These are phyloP conservation scores for Argyrosomus japonicus DNA, from an alignment of 2,113 vertebrate genomes.

Conservation along the genomic window DNA sequence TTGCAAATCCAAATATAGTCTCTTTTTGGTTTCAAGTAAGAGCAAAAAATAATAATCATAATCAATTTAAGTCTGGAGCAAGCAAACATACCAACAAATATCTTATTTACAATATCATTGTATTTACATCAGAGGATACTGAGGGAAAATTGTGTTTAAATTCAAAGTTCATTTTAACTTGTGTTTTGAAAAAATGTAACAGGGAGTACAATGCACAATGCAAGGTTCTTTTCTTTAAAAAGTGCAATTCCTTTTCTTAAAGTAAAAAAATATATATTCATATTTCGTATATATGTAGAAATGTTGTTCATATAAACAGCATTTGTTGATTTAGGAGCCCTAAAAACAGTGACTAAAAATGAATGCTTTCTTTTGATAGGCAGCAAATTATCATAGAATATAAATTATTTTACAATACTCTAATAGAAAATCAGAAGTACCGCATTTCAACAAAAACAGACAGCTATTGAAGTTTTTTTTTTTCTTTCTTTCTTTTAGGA, in stretches of 20 bases:
- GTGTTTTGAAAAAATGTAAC: conserved; percentile 77
- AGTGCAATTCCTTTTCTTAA: conserved; percentile 88
- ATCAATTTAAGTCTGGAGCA: conserved; percentile 78
- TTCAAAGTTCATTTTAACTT: conserved; percentile 75
- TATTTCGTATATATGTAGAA: conserved; percentile 87
- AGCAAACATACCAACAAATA: conserved; percentile 81
- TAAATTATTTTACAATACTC: conserved; percentile 81
- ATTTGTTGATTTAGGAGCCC: conserved; percentile 82
- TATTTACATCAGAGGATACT: conserved; percentile 84
- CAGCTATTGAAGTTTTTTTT: conserved; percentile 42
- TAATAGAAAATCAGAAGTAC: conserved; percentile 80
- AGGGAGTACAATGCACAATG: conserved; percentile 83
- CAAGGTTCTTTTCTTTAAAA: conserved; percentile 83
- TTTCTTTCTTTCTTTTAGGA: conserved; percentile 44
- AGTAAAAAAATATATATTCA: conserved; percentile 87
- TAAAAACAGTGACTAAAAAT: conserved; percentile 81
- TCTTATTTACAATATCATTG: conserved; percentile 83
- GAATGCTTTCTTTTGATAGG: conserved; percentile 71
- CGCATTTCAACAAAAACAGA: conserved; percentile 72
- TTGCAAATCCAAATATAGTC: conserved; percentile 77
- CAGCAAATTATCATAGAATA: conserved; percentile 79
- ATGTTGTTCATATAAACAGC: conserved; percentile 84
- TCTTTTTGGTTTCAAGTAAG: conserved; percentile 84
- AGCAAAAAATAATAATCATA: conserved; percentile 79
- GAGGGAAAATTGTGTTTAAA: conserved; percentile 73